A percentile compares a stretch with the other conserved stretches of the same genome.
phyloP scores from a whole-genome alignment of 2,888 invertebrate species.

The Xestia sexstrigata region DNA sequence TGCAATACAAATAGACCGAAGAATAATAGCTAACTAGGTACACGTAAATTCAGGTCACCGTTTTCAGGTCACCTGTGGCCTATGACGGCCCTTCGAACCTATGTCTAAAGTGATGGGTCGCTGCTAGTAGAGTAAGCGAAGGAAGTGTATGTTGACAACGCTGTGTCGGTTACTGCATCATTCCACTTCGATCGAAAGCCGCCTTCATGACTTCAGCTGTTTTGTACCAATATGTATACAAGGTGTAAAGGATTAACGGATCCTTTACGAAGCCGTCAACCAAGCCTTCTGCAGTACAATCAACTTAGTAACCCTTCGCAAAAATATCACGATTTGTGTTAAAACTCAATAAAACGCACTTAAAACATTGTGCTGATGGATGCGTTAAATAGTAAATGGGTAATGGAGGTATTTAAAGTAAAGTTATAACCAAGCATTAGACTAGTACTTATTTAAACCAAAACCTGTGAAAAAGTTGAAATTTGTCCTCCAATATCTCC shows the following conservation, averaged over 20 bases:
- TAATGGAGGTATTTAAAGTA: too few relatives aligned
- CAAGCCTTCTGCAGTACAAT: neutral
- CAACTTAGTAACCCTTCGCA: neutral
- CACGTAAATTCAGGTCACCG: neutral
- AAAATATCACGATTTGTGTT: neutral
- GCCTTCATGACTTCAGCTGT: too few relatives aligned
- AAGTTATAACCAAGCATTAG: too few relatives aligned
- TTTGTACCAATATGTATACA: neutral
- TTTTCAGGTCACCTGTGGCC: neutral
- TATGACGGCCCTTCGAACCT: neutral
- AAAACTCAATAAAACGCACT: too few relatives aligned
- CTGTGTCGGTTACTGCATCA: neutral
- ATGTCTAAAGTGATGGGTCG: neutral
- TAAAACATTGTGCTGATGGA: too few relatives aligned
- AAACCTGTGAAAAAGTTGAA: too few relatives aligned
- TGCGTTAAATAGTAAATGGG: too few relatives aligned
- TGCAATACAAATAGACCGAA: neutral
- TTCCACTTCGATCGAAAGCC: neutral
- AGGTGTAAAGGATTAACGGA: neutral
- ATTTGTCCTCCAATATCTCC: too few relatives aligned
- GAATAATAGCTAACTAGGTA: neutral
- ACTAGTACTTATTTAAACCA: too few relatives aligned
- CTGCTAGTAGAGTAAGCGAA: neutral
- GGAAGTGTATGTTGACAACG: neutral
- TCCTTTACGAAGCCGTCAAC: neutral